Evolutionary conservation across 2,888 invertebrate genomes (phyloP).

Genomic region (Furcula furcula): DNA sequence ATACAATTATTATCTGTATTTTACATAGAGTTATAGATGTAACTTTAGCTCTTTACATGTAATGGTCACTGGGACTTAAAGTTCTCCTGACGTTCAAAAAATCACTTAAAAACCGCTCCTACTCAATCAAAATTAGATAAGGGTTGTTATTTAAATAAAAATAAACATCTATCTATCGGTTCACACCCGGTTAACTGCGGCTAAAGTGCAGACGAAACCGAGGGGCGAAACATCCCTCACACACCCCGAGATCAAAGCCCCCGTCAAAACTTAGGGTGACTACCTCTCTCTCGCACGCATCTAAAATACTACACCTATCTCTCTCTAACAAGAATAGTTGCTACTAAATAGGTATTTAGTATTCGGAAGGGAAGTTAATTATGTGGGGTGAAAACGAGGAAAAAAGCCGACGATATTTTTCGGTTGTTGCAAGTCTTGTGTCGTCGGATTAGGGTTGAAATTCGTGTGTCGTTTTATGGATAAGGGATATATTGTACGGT

Average conservation of each 20-base stretch:
- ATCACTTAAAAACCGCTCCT: not conserved
- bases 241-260: conserved; percentile 55
- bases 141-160: conserved; percentile 45
- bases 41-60: too few relatives aligned
- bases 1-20: too few relatives aligned
- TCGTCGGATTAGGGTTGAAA: conserved; percentile 14
- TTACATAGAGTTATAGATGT: too few relatives aligned
- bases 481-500: conserved; percentile 33
- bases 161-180: conserved; percentile 63
- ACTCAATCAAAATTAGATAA: conserved; percentile 27
- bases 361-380: conserved; percentile 80
- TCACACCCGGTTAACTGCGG: conserved; percentile 56
- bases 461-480: conserved; percentile 11
- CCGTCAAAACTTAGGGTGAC: conserved; percentile 62
- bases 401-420: conserved; percentile 40
- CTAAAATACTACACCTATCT: conserved; percentile 24
- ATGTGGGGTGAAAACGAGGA: conserved; percentile 72
- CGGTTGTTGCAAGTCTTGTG: conserved; percentile 13
- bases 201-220: conserved; percentile 47
- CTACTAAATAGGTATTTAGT: conserved; percentile 80
- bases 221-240: conserved; percentile 40
- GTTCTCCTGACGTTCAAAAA: not conserved
- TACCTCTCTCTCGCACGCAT: conserved; percentile 38
- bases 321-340: conserved; percentile 53
- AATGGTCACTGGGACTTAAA: too few relatives aligned